Percentiles rank a stretch among this genome's conserved stretches.
Evolutionary conservation across 2,888 invertebrate genomes (phyloP).

Genomic region (Pristionchus japonicus): DNA sequence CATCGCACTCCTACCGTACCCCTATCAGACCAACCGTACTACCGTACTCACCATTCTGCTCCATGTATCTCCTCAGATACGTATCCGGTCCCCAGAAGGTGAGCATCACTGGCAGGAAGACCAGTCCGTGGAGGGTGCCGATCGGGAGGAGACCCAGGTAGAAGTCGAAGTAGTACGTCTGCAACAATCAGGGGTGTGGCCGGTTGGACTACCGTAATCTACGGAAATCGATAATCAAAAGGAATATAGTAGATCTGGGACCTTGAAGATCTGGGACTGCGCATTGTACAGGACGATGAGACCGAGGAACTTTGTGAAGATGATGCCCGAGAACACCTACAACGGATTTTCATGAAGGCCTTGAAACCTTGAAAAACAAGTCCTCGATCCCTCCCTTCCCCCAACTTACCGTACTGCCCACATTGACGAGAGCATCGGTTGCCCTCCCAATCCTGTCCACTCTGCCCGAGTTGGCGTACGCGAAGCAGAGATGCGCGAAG

Average conservation of each 20-base stretch:
- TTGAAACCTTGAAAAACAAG: background rate
- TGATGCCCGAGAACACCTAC: conserved; percentile 35
- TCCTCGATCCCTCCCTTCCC: background rate
- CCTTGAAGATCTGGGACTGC: conserved; percentile 43
- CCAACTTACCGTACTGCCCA: conserved; percentile 45
- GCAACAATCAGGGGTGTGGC: background rate
- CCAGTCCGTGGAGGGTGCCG: conserved; percentile 31
- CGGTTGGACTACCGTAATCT: background rate
- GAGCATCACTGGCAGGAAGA: conserved; percentile 36
- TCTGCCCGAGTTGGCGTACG: conserved; percentile 49
- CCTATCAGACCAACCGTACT: too few relatives aligned
- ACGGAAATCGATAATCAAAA: background rate
- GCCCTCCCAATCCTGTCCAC: background rate
- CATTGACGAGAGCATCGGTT: conserved; percentile 36
- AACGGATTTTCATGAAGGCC: background rate
- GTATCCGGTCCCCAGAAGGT: conserved; percentile 40
- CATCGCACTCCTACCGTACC: conserved; percentile 6
- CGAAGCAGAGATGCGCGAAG: conserved; percentile 53
- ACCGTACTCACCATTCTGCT: conserved; percentile 2
- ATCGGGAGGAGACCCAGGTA: conserved; percentile 44
- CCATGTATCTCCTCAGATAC: background rate
- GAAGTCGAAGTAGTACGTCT: conserved; percentile 44
- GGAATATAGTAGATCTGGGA: background rate
- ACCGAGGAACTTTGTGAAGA: conserved; percentile 42
- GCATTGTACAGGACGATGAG: conserved; percentile 32